Percentiles rank a stretch among this genome's conserved stretches.
Conservation (phyloP, 2,888 invertebrate genomes). For the Scaptomyza cyrtandrae region DNA sequence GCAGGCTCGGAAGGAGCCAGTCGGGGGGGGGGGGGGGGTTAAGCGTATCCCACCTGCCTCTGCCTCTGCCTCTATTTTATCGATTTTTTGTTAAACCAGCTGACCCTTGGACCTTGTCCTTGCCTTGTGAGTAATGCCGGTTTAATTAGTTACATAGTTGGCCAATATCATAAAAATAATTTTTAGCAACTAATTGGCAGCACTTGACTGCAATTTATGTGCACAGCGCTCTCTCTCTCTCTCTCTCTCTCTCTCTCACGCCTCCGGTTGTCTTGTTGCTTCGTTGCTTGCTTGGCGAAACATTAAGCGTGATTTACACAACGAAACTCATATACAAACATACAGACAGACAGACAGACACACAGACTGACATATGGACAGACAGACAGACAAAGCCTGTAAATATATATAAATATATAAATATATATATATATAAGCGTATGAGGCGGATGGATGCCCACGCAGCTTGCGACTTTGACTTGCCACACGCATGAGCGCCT, state of each 20-base stretch:
- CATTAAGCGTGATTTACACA: slow-evolving; percentile 72
- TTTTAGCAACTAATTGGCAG: slow-evolving; percentile 77
- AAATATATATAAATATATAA: slow-evolving; percentile 14
- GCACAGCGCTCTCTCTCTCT: slow-evolving; percentile 13
- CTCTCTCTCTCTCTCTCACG: background rate
- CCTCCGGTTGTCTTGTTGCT: background rate
- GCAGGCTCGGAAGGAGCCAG: slow-evolving; percentile 5
- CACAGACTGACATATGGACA: background rate
- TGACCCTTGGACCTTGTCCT: slow-evolving; percentile 17
- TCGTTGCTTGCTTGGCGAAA: slow-evolving; percentile 28
- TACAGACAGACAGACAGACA: background rate
- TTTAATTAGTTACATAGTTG: slow-evolving; percentile 68
- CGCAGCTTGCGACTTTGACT: slow-evolving; percentile 40
- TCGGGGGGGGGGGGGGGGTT: background rate
- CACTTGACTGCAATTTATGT: slow-evolving; percentile 78
- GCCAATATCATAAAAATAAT: slow-evolving; percentile 75
- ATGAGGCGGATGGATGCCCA: slow-evolving; percentile 43
- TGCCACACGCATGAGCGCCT: slow-evolving; percentile 63
- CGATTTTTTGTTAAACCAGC: slow-evolving; percentile 31
- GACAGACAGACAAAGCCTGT: background rate
- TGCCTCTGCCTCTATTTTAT: slow-evolving; percentile 22
- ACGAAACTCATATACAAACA: slow-evolving; percentile 20
- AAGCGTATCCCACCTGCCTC: slow-evolving; percentile 11
- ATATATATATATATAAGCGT: background rate
- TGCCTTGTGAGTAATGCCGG: slow-evolving; percentile 36